These are phyloP conservation scores for Helostoma temminkii DNA, from an alignment of 2,797 vertebrate species.

Conservation along the genomic window DNA sequence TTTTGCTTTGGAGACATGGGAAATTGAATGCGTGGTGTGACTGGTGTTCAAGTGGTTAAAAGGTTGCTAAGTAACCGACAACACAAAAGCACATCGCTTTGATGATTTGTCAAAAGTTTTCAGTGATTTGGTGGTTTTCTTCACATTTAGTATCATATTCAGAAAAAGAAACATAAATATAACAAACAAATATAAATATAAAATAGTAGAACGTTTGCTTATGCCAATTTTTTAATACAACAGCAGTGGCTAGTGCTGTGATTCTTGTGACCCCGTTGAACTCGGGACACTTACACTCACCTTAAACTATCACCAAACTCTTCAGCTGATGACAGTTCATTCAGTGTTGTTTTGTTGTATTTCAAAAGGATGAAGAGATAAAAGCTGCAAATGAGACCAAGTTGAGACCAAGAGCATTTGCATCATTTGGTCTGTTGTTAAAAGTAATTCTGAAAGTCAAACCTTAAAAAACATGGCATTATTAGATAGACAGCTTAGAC, in stretches of 20 bases:
- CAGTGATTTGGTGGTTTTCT: conserved; percentile 24
- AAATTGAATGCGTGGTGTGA: conserved; percentile 13
- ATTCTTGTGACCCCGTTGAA: background rate
- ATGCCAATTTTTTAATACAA: background rate
- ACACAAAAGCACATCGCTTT: conserved; percentile 16
- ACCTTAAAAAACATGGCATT: conserved; percentile 2
- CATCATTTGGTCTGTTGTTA: background rate
- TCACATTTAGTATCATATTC: background rate
- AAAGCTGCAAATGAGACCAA: background rate
- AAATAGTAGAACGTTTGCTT: background rate
- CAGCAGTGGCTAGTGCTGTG: background rate
- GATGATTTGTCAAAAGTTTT: conserved; percentile 11
- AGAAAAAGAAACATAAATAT: background rate
- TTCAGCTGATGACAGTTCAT: background rate
- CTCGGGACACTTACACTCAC: background rate
- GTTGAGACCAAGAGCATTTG: background rate
- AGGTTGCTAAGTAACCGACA: conserved; percentile 25
- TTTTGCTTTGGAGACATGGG: conserved; percentile 23
- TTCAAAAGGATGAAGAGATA: background rate
- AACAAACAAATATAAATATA: too few species aligned
- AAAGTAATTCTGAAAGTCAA: background rate
- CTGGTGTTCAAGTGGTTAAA: conserved; percentile 26
- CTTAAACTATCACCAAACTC: conserved; percentile 1
- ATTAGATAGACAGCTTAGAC: conserved; percentile 14
- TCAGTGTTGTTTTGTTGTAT: background rate